Evolutionary conservation across 2,888 invertebrate species (phyloP).

Genomic region (Epiperipatus broadwayi): DNA sequence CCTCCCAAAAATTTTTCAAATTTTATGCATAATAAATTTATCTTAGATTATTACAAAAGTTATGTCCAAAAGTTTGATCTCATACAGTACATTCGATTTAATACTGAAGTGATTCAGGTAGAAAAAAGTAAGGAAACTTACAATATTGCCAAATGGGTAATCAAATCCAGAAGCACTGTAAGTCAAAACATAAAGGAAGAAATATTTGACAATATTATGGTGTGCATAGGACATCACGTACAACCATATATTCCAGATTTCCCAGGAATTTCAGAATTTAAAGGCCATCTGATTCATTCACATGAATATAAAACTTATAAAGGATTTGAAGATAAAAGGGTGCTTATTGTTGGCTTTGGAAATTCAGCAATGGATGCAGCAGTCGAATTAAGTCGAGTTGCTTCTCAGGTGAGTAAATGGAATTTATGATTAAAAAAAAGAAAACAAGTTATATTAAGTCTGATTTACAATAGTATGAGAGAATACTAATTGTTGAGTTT

Average conservation of each 20-base stretch:
- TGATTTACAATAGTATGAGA: too few relatives aligned
- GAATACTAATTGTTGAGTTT: too few relatives aligned
- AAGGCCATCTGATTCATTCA: constrained; percentile 22
- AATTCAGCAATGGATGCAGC: constrained; percentile 32
- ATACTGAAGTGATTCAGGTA: constrained; percentile 21
- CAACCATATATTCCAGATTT: constrained; percentile 26
- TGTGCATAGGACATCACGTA: constrained; percentile 30
- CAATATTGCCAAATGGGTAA: constrained; percentile 24
- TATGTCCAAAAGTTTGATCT: constrained; percentile 21
- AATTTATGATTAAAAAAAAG: background rate
- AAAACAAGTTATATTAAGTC: too few relatives aligned
- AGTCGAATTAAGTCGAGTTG: constrained; percentile 27
- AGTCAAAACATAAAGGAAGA: background rate
- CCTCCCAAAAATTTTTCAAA: constrained; percentile 29
- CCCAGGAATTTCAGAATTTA: constrained; percentile 23
- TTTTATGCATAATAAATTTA: constrained; percentile 32
- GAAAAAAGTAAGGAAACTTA: constrained; percentile 22
- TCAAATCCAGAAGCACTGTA: constrained; percentile 18
- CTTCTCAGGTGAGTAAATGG: constrained; percentile 22
- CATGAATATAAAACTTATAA: constrained; percentile 21
- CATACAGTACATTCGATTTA: constrained; percentile 19
- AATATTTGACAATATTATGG: too few relatives aligned
- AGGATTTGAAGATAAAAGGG: constrained; percentile 26
- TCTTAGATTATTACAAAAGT: constrained; percentile 19
- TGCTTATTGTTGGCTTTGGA: constrained; percentile 31